Evolutionary conservation across 1,140 invertebrate genomes (phyloP).

Genomic region (Coelopa frigida): DNA sequence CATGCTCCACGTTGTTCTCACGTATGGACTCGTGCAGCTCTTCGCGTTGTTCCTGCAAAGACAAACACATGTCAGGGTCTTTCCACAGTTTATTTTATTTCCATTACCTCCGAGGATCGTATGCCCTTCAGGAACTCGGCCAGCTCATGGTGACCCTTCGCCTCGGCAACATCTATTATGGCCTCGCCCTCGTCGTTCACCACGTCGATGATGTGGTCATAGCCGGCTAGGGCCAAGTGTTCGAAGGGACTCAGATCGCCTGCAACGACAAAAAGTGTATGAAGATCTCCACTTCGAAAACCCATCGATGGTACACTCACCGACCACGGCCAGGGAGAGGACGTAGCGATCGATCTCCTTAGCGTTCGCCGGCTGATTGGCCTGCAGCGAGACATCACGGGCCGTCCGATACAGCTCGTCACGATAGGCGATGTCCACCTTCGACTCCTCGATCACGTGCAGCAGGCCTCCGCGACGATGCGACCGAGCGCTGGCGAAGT

Average conservation of each 20-base stretch:
- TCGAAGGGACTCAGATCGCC: slow-evolving; percentile 70
- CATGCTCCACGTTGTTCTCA: slow-evolving; percentile 53
- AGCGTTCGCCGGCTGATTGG: slow-evolving; percentile 70
- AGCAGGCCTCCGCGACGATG: slow-evolving; percentile 69
- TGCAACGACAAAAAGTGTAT: slow-evolving; percentile 34
- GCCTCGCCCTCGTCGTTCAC: slow-evolving; percentile 58
- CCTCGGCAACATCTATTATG: slow-evolving; percentile 60
- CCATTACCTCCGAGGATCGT: slow-evolving; percentile 65
- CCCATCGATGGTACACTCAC: slow-evolving; percentile 43
- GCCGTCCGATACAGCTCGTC: slow-evolving; percentile 80
- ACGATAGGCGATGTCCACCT: slow-evolving; percentile 67
- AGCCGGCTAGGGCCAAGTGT: slow-evolving; percentile 72
- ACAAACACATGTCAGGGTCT: background rate
- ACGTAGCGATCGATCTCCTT: slow-evolving; percentile 75
- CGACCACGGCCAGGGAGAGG: slow-evolving; percentile 64
- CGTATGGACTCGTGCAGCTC: slow-evolving; percentile 68
- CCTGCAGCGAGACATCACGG: slow-evolving; percentile 74
- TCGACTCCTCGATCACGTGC: slow-evolving; percentile 67
- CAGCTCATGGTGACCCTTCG: slow-evolving; percentile 58
- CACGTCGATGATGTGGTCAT: slow-evolving; percentile 78
- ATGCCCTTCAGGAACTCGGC: slow-evolving; percentile 59
- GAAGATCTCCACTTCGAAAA: background rate
- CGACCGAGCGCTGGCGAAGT: slow-evolving; percentile 72
- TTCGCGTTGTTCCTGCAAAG: slow-evolving; percentile 60
- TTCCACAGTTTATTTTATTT: no score